These are phyloP conservation scores for Taenioides sp. DNA, from an alignment of 2,797 vertebrate genomes.

Conservation along the genomic window DNA sequence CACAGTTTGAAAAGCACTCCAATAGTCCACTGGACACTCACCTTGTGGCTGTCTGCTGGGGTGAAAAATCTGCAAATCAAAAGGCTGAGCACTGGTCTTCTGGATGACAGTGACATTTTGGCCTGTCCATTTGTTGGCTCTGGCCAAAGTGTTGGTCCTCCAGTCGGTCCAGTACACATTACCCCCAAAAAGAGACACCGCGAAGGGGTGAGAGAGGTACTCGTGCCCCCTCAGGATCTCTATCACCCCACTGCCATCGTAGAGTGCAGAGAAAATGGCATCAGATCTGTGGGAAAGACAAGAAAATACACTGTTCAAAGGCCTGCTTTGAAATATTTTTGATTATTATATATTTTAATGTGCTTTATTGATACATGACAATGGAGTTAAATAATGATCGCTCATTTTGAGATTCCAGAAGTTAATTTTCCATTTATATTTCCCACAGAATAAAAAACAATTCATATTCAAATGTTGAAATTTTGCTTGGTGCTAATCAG, in stretches of 20 bases:
- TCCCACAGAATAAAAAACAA: too few species aligned
- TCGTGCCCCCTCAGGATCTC: constrained; percentile 96
- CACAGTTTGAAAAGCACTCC: neutral
- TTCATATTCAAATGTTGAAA: too few species aligned
- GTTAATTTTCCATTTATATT: neutral
- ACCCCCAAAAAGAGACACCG: constrained; percentile 94
- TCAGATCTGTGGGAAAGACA: constrained; percentile 86
- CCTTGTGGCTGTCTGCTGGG: constrained; percentile 95
- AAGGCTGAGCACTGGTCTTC: constrained; percentile 98
- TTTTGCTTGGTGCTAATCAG: too few species aligned
- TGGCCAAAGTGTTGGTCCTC: constrained; percentile 95
- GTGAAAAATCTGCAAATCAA: constrained; percentile 97
- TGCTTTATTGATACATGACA: constrained; percentile 13
- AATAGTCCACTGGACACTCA: constrained; percentile 43
- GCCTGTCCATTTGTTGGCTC: constrained; percentile 98
- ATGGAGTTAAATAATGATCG: neutral
- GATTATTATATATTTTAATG: constrained; percentile 34
- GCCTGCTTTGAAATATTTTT: constrained; percentile 7
- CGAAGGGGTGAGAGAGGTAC: constrained; percentile 97
- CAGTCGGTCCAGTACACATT: constrained; percentile 99
- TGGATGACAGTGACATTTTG: constrained; percentile 97
- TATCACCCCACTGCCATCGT: constrained; percentile 91
- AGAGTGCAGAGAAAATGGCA: constrained; percentile 96
- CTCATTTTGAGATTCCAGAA: neutral
- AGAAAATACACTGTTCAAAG: constrained; percentile 30